Evolutionary conservation across 2,888 invertebrate species (phyloP).

Genomic region (Cryptops parisi): DNA sequence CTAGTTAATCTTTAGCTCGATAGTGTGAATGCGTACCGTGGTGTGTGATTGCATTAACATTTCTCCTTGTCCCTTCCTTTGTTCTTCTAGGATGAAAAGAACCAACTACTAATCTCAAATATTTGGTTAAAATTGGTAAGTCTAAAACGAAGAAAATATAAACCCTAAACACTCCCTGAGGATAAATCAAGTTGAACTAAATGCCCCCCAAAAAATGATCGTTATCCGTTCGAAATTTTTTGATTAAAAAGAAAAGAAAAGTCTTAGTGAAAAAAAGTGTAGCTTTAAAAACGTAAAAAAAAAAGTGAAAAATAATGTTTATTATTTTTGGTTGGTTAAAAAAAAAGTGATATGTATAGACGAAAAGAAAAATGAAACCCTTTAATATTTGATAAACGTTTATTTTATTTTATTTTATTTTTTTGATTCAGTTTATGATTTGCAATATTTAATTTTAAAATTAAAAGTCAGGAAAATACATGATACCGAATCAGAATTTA

Average conservation of each 20-base stretch:
- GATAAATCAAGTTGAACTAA: constrained; percentile 20
- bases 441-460: no score
- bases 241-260: constrained; percentile 9
- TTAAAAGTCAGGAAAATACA: no score
- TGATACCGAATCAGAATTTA: no score
- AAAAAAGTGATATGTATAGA: no score
- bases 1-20: constrained; percentile 1
- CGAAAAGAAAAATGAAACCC: no score
- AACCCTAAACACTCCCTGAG: constrained; percentile 17
- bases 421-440: no score
- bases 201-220: no score
- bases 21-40: background rate
- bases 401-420: background rate
- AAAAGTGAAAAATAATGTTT: no score
- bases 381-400: constrained; percentile 2
- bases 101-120: constrained; percentile 90
- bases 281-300: no score
- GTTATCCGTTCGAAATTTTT: no score
- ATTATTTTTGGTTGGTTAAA: background rate
- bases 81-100: constrained; percentile 87
- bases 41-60: constrained; percentile 6
- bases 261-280: no score
- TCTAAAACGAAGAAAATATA: constrained; percentile 26
- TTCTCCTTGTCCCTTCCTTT: constrained; percentile 41
- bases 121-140: constrained; percentile 94